Evolutionary conservation across 1,140 invertebrate species (phyloP), one percentile per base, ranked within the genome.

Genomic region (Micrasema longulum): DNA sequence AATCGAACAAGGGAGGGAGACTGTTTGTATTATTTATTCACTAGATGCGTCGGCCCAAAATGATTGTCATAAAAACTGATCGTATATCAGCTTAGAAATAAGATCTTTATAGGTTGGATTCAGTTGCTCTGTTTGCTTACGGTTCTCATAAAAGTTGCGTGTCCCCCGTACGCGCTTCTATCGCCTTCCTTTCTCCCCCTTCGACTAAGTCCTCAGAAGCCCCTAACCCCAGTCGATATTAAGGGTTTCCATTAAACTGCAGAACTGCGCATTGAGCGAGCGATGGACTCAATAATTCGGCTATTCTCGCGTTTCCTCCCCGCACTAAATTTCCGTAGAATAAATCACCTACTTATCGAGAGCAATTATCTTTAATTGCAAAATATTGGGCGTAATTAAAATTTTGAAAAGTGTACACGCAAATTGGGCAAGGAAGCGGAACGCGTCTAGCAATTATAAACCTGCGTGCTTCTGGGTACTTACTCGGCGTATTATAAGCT

Each of bases 1-100:
- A 26, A 20, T 10, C 53, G 31, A 35, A 18, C 53, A 20, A n/a
- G 26, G 31, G 11, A 35, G 14, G 45, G 43, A 64, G 9, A 12
- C n/a, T 36, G 43, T 45, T 12, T 16, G 48, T 52, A 70, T 70
- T 74, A 70, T 70, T 71, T 71, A 74, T 74, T 74, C 72, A 74
- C 69, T 57, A 69, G 55, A 41, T 60, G 69, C 53, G 70, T 68
- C 62, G 69, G 50, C 73, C 63, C 69, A 74, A 71, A 74, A 74
- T 74, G 73, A 74, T 74, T 74, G 73, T 71, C 73, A 74, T 74
- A 74, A 74, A 74, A 74, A 74, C 45, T 71, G 69, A 36, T 73
- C 69, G 73, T 71, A 71, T 71, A 74, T 74, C 68, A 71, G 69
- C 64, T 53, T 43, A 55, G 73, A 71, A 74, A 74, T 74, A 74